A percentile compares a stretch with the other conserved stretches of the same genome.
Evolutionary conservation across 2,797 vertebrate species (phyloP).

Genomic region (Tympanoctomys barrerae): DNA sequence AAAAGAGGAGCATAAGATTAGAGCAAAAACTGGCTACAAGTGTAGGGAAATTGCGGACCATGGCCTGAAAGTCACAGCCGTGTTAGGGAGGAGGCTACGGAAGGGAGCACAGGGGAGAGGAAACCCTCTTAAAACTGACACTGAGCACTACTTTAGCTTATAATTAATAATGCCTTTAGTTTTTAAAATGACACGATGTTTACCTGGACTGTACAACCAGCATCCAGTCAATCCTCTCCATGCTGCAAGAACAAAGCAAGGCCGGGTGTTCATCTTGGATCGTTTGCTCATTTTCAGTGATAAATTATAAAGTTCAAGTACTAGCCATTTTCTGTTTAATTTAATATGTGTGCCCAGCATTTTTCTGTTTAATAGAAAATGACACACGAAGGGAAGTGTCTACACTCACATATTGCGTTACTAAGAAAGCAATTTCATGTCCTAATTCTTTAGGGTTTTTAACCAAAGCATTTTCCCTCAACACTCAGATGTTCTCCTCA

Average conservation of each 20-base stretch:
- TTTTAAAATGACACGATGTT: background rate
- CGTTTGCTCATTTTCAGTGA: slow-evolving; percentile 40
- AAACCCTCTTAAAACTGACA: background rate
- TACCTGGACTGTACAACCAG: background rate
- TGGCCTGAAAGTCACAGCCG: background rate
- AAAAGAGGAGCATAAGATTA: background rate
- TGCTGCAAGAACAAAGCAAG: background rate
- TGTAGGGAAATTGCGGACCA: background rate
- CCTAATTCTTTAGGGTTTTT: background rate
- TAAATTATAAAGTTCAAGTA: slow-evolving; percentile 24
- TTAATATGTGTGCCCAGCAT: background rate
- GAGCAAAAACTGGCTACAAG: background rate
- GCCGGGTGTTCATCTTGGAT: background rate
- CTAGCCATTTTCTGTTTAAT: background rate
- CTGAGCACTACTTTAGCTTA: background rate
- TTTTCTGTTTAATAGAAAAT: slow-evolving; percentile 8
- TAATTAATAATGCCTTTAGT: background rate
- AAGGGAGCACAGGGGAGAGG: background rate
- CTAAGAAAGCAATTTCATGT: background rate
- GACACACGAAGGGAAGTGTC: background rate
- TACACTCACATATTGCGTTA: background rate
- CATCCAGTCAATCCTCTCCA: background rate
- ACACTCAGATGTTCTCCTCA: background rate
- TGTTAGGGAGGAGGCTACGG: accelerated
- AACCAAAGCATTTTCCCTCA: background rate